phyloP scores from a whole-genome alignment of 2,888 invertebrate species.

The Pinctada fucata region DNA sequence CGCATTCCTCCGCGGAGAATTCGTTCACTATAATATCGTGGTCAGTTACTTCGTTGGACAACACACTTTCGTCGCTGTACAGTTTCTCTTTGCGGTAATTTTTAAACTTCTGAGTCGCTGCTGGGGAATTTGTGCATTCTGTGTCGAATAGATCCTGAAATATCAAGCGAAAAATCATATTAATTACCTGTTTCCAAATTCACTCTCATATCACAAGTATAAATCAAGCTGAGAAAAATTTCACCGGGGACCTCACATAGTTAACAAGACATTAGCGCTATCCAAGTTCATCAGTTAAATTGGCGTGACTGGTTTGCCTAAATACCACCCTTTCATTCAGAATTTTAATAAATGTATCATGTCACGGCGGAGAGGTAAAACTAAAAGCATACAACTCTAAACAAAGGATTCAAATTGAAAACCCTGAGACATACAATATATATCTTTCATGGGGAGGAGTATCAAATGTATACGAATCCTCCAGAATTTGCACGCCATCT shows the following conservation, averaged over 20 bases:
- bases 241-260: neutral
- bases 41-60: constrained; percentile 58
- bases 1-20: constrained; percentile 67
- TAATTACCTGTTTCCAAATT: neutral
- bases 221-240: neutral
- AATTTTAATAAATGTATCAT: neutral
- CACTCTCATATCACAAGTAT: no score
- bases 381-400: neutral
- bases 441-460: neutral
- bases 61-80: constrained; percentile 71
- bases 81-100: constrained; percentile 26
- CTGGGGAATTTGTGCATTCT: constrained; percentile 60
- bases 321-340: neutral
- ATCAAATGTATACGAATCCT: neutral
- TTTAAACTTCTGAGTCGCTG: constrained; percentile 37
- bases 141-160: constrained; percentile 71
- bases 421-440: neutral
- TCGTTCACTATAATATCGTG: constrained; percentile 57
- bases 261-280: neutral
- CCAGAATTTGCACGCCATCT: neutral
- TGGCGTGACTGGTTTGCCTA: neutral
- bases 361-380: neutral
- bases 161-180: constrained; percentile 6
- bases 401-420: neutral
- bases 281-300: neutral